Conservation (phyloP, 1,140 invertebrate genomes). For the Zaprionus gabonicus region DNA sequence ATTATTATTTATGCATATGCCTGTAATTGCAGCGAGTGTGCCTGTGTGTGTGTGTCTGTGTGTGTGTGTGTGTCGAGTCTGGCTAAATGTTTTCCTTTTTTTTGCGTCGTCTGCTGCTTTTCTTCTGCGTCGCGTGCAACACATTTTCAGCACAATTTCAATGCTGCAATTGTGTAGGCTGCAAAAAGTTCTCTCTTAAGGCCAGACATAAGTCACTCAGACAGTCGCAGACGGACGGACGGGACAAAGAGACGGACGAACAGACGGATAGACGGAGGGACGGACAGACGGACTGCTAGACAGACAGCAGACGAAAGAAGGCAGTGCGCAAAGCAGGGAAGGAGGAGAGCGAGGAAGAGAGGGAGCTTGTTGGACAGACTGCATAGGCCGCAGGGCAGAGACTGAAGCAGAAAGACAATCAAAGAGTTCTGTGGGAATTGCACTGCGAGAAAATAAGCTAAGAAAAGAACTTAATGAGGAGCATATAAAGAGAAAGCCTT, state of each 20-base stretch:
- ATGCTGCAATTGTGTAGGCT: slow-evolving; percentile 74
- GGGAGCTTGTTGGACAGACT: slow-evolving; percentile 38
- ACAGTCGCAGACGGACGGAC: slow-evolving; percentile 37
- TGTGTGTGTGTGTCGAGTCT: slow-evolving; percentile 51
- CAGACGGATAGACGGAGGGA: not conserved
- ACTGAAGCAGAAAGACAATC: slow-evolving; percentile 73
- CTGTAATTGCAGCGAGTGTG: slow-evolving; percentile 52
- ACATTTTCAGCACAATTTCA: slow-evolving; percentile 67
- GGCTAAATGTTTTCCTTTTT: slow-evolving; percentile 43
- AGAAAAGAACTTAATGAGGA: too few species aligned
- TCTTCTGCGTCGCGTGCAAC: slow-evolving; percentile 61
- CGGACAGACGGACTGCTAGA: not conserved
- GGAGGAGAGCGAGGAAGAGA: rapidly evolving
- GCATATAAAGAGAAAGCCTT: too few species aligned
- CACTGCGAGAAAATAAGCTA: slow-evolving; percentile 3
- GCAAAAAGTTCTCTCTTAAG: slow-evolving; percentile 70
- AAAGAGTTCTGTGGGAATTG: slow-evolving; percentile 45
- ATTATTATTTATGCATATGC: slow-evolving; percentile 83
- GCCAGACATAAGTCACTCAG: slow-evolving; percentile 84
- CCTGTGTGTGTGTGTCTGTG: slow-evolving; percentile 20
- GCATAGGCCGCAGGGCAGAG: slow-evolving; percentile 56
- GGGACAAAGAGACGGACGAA: not conserved
- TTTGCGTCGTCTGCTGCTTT: slow-evolving; percentile 13
- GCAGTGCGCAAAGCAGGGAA: not conserved
- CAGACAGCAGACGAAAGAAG: not conserved